Percentiles rank a stretch among this genome's conserved stretches.
These are phyloP conservation scores for Seira musarum DNA, from an alignment of 2,888 invertebrate genomes.

Conservation along the genomic window DNA sequence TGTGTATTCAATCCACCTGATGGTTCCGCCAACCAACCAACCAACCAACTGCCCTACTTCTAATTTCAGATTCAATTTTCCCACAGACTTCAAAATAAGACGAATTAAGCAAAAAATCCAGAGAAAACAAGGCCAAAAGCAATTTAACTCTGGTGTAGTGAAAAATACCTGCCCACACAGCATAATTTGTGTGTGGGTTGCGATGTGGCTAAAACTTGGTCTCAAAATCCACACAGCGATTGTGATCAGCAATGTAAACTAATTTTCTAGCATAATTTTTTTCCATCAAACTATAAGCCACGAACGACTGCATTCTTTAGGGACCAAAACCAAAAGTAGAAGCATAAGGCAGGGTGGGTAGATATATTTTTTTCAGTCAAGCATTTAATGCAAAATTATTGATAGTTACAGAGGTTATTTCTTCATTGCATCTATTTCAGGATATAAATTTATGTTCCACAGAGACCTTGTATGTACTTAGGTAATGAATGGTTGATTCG, in stretches of 20 bases:
- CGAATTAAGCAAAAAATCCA: slow-evolving; percentile 15
- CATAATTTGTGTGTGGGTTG: slow-evolving; percentile 16
- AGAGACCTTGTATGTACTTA: too few species aligned
- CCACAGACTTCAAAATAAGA: slow-evolving; percentile 33
- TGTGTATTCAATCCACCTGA: slow-evolving; percentile 32
- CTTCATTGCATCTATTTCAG: too few species aligned
- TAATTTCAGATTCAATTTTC: slow-evolving; percentile 48
- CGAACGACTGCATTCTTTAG: too few species aligned
- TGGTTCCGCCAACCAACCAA: slow-evolving; percentile 6
- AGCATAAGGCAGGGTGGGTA: too few species aligned
- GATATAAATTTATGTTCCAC: too few species aligned
- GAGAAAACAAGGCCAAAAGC: slow-evolving; percentile 11
- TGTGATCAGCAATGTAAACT: slow-evolving; percentile 45
- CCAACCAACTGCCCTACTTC: slow-evolving; percentile 26
- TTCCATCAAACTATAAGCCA: too few species aligned
- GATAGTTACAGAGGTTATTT: too few species aligned
- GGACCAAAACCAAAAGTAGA: too few species aligned
- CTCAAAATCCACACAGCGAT: slow-evolving; percentile 19
- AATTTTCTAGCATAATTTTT: slow-evolving; percentile 36
- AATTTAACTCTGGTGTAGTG: slow-evolving; percentile 20
- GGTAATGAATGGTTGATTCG: too few species aligned
- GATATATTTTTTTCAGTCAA: too few species aligned
- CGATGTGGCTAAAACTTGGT: neutral
- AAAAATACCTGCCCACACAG: slow-evolving; percentile 3
- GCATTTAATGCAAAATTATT: too few species aligned